Evolutionary conservation across 35 echinoderm and acorn worm genomes (phyloP).

Genomic region (Heliocidaris erythrogramma): DNA sequence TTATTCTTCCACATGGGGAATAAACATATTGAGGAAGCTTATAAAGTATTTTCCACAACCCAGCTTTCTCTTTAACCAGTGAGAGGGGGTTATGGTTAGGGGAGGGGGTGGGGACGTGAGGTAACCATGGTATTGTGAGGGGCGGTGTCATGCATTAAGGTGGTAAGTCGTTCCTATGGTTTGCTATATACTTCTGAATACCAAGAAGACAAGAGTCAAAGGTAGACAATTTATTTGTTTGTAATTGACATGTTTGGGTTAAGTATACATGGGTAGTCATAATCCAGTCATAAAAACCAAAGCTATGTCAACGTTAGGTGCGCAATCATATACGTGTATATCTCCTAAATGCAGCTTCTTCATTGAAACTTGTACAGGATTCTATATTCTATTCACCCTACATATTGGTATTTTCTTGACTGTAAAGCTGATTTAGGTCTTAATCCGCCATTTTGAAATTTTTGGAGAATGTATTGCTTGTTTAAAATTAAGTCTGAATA

Average conservation of each 20-base stretch:
- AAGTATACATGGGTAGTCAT: background rate
- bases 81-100: too few species aligned
- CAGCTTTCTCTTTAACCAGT: too few species aligned
- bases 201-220: background rate
- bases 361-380: background rate
- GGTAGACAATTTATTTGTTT: background rate
- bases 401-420: background rate
- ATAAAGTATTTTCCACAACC: too few species aligned
- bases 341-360: background rate
- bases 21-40: too few species aligned
- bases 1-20: too few species aligned
- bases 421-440: too few species aligned
- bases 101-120: background rate
- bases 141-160: too few species aligned
- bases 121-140: background rate
- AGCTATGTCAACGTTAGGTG: background rate
- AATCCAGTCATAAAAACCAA: constrained; percentile 12
- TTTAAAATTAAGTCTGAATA: too few species aligned
- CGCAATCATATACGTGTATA: background rate
- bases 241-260: constrained; percentile 4
- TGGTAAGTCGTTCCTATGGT: too few species aligned
- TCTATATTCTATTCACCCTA: background rate
- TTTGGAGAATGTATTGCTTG: too few species aligned
- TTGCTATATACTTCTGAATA: background rate
- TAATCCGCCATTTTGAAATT: too few species aligned